These are phyloP conservation scores for Porites rus DNA, from an alignment of 92 coral and sea anemone genomes.

Conservation along the genomic window DNA sequence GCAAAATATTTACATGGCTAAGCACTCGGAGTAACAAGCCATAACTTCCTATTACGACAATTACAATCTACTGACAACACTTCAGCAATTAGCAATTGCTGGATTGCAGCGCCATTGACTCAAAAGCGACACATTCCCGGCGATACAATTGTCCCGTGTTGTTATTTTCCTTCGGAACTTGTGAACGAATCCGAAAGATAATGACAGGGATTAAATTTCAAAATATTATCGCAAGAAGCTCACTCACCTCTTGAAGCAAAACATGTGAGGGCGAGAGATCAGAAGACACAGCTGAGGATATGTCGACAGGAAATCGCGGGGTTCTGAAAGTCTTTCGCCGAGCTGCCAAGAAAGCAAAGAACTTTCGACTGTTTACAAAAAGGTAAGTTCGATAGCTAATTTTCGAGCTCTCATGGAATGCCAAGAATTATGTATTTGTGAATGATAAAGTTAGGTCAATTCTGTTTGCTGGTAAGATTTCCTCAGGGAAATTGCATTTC, in stretches of 20 bases:
- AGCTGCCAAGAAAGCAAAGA: conserved; percentile 87
- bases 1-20: conserved; percentile 30
- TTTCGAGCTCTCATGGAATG: not conserved
- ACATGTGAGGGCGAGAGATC: conserved; percentile 1
- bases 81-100: too few relatives aligned
- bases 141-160: too few relatives aligned
- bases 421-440: not conserved
- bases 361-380: conserved; percentile 85
- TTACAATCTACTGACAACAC: not conserved
- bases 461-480: too few relatives aligned
- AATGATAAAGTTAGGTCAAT: not conserved
- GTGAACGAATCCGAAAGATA: not conserved
- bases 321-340: conserved; percentile 75
- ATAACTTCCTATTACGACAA: conserved; percentile 22
- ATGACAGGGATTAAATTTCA: conserved; percentile 5
- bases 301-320: conserved; percentile 70
- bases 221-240: conserved; percentile 12
- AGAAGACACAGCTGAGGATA: conserved; percentile 4
- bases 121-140: too few relatives aligned
- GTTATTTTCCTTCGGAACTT: not conserved
- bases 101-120: too few relatives aligned
- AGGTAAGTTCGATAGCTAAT: conserved; percentile 43
- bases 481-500: too few relatives aligned
- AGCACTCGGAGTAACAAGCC: conserved; percentile 18
- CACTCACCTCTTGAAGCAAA: not conserved